phyloP scores from a whole-genome alignment of 1,140 invertebrate species.

The Catajapyx aquilonaris region DNA sequence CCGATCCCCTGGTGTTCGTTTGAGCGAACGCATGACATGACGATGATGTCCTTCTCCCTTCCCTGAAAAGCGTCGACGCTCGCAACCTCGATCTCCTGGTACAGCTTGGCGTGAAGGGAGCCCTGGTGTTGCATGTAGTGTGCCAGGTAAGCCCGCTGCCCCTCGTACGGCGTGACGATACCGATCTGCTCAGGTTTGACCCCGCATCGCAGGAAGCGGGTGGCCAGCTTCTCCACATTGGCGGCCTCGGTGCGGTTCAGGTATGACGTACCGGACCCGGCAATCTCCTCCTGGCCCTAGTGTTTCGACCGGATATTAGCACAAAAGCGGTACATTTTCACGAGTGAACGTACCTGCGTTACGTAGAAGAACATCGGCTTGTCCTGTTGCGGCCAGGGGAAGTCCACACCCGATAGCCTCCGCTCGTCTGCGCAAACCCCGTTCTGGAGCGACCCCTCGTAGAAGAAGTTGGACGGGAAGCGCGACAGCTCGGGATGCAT shows the following conservation, averaged over 20 bases:
- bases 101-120: constrained; percentile 84
- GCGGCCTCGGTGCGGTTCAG: constrained; percentile 95
- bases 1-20: constrained; percentile 84
- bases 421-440: constrained; percentile 92
- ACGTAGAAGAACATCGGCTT: constrained; percentile 99
- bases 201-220: constrained; percentile 77
- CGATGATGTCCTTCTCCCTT: constrained; percentile 96
- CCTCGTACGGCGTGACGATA: constrained; percentile 98
- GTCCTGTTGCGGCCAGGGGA: constrained; percentile 90
- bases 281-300: constrained; percentile 97
- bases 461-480: constrained; percentile 99
- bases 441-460: constrained; percentile 96
- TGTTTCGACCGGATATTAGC: too few species aligned
- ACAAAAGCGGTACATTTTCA: too few species aligned
- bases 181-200: constrained; percentile 97
- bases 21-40: constrained; percentile 85
- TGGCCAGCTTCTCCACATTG: constrained; percentile 94
- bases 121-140: constrained; percentile 99
- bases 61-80: constrained; percentile 98
- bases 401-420: constrained; percentile 74
- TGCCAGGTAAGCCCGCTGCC: constrained; percentile 87
- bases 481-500: constrained; percentile 95
- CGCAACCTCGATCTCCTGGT: constrained; percentile 97
- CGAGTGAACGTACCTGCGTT: too few species aligned
- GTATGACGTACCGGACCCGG: constrained; percentile 94